These are phyloP conservation scores for Andrena bucephala DNA, from an alignment of 2,888 invertebrate genomes.

Conservation along the genomic window DNA sequence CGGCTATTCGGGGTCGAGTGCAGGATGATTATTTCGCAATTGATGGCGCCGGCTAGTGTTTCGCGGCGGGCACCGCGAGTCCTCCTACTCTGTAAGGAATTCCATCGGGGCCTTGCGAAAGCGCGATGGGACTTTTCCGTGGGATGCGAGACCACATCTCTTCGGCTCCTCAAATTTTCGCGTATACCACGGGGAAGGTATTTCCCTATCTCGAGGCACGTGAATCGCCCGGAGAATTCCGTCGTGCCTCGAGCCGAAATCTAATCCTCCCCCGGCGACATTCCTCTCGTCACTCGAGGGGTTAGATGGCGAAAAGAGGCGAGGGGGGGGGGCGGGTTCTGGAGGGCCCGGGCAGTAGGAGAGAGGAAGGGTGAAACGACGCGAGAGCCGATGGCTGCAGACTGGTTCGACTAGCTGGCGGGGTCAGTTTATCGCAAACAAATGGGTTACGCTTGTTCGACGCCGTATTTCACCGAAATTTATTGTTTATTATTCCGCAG, in stretches of 20 bases:
- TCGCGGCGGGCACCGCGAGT: neutral
- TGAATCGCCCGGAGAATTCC: neutral
- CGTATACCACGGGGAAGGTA: too few relatives aligned
- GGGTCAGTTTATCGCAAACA: conserved; percentile 84
- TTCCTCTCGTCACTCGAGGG: conserved; percentile 13
- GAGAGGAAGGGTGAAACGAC: conserved; percentile 62
- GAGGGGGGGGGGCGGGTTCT: neutral
- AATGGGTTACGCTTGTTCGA: conserved; percentile 84
- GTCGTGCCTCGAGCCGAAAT: conserved; percentile 12
- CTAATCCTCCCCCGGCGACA: conserved; percentile 22
- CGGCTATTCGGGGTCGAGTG: conserved; percentile 14
- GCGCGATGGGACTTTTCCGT: neutral
- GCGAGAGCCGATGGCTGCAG: conserved; percentile 73
- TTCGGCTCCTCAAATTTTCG: too few relatives aligned
- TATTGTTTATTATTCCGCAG: conserved; percentile 84
- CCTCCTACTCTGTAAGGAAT: neutral
- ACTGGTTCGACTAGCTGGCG: conserved; percentile 82
- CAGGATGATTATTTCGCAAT: conserved; percentile 22
- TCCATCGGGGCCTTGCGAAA: too few relatives aligned
- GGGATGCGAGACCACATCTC: too few relatives aligned
- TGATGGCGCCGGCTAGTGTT: neutral
- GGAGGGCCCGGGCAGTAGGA: conserved; percentile 6
- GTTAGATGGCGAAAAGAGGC: neutral
- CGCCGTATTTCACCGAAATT: conserved; percentile 83
- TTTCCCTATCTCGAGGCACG: neutral